Evolutionary conservation across 2,888 invertebrate species (phyloP), one percentile per base, ranked within the genome.

Genomic region (Brenthis ino): DNA sequence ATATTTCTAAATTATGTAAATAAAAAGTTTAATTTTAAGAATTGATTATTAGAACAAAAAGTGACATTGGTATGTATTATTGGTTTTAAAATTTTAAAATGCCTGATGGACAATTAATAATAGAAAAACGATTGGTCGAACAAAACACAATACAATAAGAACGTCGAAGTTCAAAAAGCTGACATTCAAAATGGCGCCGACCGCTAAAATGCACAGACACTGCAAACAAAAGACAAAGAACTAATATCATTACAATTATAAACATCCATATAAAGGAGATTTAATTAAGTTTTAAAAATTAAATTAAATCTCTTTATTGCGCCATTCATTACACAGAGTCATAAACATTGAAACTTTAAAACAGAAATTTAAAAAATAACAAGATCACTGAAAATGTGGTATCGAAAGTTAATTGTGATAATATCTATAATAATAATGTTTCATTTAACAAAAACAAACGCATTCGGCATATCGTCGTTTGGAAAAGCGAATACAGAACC

Each of bases 401-500:
- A 67, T 53, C 64, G 65, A 48, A 71, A 69, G 16, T 43, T 72
- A 16, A 57, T 68, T 13, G 51, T 43, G 58, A 53, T 72, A 28
- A 57, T 85, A 64, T 75, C 84, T 20, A 73, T 86, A 48, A 77
- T 85, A 57, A 71, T 84, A 70, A 58, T 73, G 56, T 70, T 86
- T 65, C 77, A 77, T 51, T 77, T 84, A 67, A 56, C 63, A 54
- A 67, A 63, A 60, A 61, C 79, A 33, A 77, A 87, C 68, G 82
- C 85, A 57, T 89, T 91, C 73, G 90, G 90, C 54, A 88, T 90
- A 64, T 90, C 90, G 3, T 89, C 91, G 11, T 91, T 91, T 72
- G 91, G 91, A 66, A 88, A 89, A 75, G 90, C 91, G 37, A 88
- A 88, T 71, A 91, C 91, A 0, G 91, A 91, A 28, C 84, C 91